Evolutionary conservation across 2,113 vertebrate species (phyloP), one percentile per base, ranked within the genome.

Genomic region (Oriolus oriolus): DNA sequence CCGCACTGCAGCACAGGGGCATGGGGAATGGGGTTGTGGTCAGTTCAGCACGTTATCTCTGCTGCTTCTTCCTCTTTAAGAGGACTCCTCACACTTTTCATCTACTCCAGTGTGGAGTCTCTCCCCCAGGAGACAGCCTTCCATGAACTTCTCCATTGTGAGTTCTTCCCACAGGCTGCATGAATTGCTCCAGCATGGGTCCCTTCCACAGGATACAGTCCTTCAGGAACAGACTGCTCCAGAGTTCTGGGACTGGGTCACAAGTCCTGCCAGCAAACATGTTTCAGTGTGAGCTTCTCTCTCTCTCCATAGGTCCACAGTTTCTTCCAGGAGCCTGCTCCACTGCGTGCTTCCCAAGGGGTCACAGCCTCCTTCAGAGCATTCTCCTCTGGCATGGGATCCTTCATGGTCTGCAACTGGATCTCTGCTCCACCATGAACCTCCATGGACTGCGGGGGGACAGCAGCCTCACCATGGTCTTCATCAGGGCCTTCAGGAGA

Each of bases 341-440:
- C 49, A 61, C 28, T 14, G 7, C 1, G 0, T 5, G 6, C 9
- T 78, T 64, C 30, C 59, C 52, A 23, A n/a, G 8, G 11, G 16
- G 16, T 53, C 54, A 69, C 39, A 70, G 28, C 18, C 54, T 69
- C 17, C 63, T 44, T 86, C 73, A 60, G 27, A 31, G 33, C 28
- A 39, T 45, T 69, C 19, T n/a, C 28, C 23, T 61, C 39, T 69
- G 47, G 39, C 10, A 13, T 61, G 39, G 23, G 33, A 5, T 61
- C n/a, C 64, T 59, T 19, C 63, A 39, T 27, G 33, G 18, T 27
- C 63, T 61, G 33, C 54, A 45, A 3, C 45, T 28, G 19, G 22
- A 53, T 45, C 10, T 53, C 84, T 87, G 24, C 45, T 79, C n/a
- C 9, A n/a, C 16, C 7, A 11, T 6, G 18, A 17, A 37, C 37